Conservation (phyloP, 2,888 invertebrate species). For the Xanthia icteritia region DNA sequence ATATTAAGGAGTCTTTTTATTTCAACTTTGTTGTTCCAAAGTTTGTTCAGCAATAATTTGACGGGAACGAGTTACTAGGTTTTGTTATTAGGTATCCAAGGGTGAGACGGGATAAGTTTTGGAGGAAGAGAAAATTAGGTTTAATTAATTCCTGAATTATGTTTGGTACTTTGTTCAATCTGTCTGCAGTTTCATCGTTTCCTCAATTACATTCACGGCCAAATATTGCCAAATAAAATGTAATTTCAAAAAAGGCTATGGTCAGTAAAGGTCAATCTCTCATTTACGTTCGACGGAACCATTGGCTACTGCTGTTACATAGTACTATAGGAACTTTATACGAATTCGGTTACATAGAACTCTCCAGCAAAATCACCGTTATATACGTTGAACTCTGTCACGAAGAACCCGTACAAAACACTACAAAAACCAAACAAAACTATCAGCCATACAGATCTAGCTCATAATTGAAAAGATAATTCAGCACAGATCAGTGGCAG, state of each 20-base stretch:
- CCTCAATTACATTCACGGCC: not conserved
- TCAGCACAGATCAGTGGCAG: conserved; percentile 47
- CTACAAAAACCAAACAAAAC: conserved; percentile 38
- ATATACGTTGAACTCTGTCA: not conserved
- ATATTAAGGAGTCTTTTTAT: conserved; percentile 69
- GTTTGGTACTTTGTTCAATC: not conserved
- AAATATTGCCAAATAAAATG: not conserved
- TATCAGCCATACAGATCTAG: conserved; percentile 43
- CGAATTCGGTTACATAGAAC: not conserved
- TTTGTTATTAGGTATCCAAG: conserved; percentile 24
- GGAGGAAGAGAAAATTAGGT: conserved; percentile 5
- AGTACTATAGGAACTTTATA: too few relatives aligned
- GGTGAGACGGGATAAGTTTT: conserved; percentile 3
- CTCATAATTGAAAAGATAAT: conserved; percentile 59
- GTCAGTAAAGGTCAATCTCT: not conserved
- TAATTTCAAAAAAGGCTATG: not conserved
- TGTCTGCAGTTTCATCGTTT: not conserved
- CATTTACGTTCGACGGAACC: not conserved
- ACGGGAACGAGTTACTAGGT: conserved; percentile 34
- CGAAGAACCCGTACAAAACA: conserved; percentile 7
- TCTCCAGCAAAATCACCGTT: not conserved
- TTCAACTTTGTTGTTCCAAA: conserved; percentile 53
- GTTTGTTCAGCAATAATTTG: conserved; percentile 56
- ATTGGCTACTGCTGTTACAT: not conserved
- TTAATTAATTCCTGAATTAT: conserved; percentile 6